Percentiles rank a stretch among this genome's conserved stretches.
Evolutionary conservation across 2,113 vertebrate genomes (phyloP).

Genomic region (Menidia beryllina): DNA sequence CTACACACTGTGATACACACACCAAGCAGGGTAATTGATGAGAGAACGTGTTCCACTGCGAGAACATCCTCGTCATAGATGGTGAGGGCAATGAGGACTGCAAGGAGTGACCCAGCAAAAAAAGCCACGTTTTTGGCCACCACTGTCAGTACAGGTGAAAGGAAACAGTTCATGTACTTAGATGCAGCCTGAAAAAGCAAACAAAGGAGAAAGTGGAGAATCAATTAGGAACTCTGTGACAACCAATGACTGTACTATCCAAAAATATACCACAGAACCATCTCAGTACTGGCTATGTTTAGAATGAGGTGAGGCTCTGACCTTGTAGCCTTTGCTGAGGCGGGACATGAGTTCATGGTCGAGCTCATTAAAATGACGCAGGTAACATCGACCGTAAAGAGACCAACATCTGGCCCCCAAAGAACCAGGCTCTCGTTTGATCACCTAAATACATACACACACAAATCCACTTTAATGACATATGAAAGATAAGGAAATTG

Average conservation of each 20-base stretch:
- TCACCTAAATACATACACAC: constrained; percentile 74
- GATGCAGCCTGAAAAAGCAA: constrained; percentile 84
- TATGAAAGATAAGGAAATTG: not conserved
- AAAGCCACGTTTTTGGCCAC: constrained; percentile 97
- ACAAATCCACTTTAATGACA: not conserved
- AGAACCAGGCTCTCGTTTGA: constrained; percentile 95
- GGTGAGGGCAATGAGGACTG: constrained; percentile 95
- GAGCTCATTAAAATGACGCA: constrained; percentile 97
- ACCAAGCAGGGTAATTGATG: constrained; percentile 94
- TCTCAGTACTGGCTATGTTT: too few species aligned
- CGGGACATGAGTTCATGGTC: constrained; percentile 96
- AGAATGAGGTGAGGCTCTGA: constrained; percentile 11
- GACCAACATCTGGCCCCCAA: constrained; percentile 98
- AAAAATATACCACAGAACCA: not conserved
- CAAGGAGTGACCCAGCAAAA: constrained; percentile 96
- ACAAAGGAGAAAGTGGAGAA: constrained; percentile 3
- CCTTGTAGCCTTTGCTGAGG: constrained; percentile 96
- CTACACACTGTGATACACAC: constrained; percentile 96
- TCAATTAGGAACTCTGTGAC: not conserved
- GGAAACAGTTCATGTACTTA: constrained; percentile 99
- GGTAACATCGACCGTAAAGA: constrained; percentile 95
- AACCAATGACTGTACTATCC: not conserved
- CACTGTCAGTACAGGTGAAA: constrained; percentile 93
- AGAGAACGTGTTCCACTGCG: constrained; percentile 94
- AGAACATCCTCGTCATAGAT: constrained; percentile 98